Evolutionary conservation across 2,113 vertebrate species (phyloP).

Genomic region (Puffinus mauretanicus): DNA sequence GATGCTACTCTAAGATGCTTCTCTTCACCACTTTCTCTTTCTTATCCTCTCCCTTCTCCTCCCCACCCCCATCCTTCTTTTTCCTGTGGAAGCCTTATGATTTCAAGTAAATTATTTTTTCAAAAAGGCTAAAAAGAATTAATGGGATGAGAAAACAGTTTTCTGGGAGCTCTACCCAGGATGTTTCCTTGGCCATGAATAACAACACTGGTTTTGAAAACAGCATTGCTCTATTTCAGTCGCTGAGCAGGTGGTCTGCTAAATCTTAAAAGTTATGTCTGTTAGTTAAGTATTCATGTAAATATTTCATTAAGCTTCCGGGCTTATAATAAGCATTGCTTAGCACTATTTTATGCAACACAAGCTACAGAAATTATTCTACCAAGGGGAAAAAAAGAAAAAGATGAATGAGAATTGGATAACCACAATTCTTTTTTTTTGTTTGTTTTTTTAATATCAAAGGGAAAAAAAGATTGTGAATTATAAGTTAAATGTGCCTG

Average conservation of each 20-base stretch:
- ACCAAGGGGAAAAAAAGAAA: neutral
- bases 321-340: neutral
- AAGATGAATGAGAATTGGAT: neutral
- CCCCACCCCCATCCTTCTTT: neutral
- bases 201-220: neutral
- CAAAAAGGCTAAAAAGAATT: neutral
- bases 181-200: neutral
- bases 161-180: neutral
- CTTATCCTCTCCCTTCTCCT: neutral
- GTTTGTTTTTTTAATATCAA: neutral
- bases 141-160: neutral
- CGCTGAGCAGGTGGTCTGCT: slow-evolving; percentile 11
- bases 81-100: neutral
- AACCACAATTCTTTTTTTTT: neutral
- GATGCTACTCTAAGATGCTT: neutral
- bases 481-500: neutral
- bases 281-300: neutral
- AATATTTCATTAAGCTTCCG: slow-evolving; percentile 41
- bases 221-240: slow-evolving; percentile 19
- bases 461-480: neutral
- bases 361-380: neutral
- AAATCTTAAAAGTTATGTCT: slow-evolving; percentile 23
- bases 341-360: neutral
- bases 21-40: neutral
- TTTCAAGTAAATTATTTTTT: neutral